Conservation (phyloP, 2,888 invertebrate species). For the Phalera bucephala region DNA sequence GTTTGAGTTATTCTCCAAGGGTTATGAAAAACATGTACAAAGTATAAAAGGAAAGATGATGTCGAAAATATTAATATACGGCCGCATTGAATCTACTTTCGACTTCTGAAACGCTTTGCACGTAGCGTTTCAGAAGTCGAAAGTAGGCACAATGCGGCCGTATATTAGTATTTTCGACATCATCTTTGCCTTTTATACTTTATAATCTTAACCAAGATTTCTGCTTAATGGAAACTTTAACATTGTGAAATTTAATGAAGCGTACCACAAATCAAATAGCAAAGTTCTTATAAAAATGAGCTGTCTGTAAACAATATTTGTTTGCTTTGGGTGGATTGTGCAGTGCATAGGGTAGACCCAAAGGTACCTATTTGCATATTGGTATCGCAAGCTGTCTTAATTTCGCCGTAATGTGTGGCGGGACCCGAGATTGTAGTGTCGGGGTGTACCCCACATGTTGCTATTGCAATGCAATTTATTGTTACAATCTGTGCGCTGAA, state of each 20-base stretch:
- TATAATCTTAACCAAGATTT: too few relatives aligned
- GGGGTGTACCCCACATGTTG: conserved; percentile 59
- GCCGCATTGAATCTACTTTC: too few relatives aligned
- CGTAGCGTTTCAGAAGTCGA: too few relatives aligned
- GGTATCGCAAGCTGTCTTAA: conserved; percentile 77
- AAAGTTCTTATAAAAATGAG: not conserved
- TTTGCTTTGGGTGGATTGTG: conserved; percentile 14
- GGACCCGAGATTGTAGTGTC: conserved; percentile 39
- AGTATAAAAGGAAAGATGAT: too few relatives aligned
- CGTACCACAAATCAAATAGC: too few relatives aligned
- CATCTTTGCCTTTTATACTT: too few relatives aligned
- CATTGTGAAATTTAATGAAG: too few relatives aligned
- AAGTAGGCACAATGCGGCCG: too few relatives aligned
- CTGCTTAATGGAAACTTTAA: too few relatives aligned
- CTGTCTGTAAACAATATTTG: conserved; percentile 19
- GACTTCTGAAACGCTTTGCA: too few relatives aligned
- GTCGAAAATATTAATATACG: too few relatives aligned
- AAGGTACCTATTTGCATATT: conserved; percentile 69
- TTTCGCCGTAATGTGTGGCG: conserved; percentile 64
- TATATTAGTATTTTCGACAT: too few relatives aligned
- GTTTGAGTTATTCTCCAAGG: conserved; percentile 18
- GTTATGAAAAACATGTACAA: conserved; percentile 1
- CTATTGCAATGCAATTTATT: conserved; percentile 72
- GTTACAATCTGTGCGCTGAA: conserved; percentile 60
- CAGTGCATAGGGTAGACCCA: conserved; percentile 29